phyloP scores from a whole-genome alignment of 2,113 vertebrate species.

The Gopherus evgoodei region DNA sequence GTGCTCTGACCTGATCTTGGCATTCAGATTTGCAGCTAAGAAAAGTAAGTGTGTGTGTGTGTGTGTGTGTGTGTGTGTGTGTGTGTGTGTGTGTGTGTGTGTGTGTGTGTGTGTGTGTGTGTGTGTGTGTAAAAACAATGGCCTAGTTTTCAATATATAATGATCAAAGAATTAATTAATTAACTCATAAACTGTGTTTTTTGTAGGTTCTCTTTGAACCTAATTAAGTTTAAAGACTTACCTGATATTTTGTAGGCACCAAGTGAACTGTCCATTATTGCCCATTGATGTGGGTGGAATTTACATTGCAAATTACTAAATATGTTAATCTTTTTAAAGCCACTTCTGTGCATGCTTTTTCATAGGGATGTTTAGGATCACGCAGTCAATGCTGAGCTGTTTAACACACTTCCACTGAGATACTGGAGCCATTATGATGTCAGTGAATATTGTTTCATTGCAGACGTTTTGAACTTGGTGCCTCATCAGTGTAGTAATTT shows the following conservation, averaged over 20 bases:
- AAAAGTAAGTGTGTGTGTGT: too few relatives aligned
- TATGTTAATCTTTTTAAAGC: background rate
- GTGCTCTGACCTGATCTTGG: background rate
- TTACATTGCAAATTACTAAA: rapidly evolving
- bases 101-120: too few relatives aligned
- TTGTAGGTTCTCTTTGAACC: background rate
- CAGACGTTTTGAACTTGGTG: background rate
- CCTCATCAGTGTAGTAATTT: background rate
- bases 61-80: too few relatives aligned
- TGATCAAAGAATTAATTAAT: background rate
- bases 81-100: too few relatives aligned
- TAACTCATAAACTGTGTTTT: background rate
- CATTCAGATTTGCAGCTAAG: background rate
- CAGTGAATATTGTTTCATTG: background rate
- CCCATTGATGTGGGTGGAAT: background rate
- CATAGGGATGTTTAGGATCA: background rate
- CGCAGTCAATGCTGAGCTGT: rapidly evolving
- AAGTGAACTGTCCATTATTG: background rate
- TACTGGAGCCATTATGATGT: background rate
- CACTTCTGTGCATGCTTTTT: background rate
- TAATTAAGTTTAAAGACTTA: background rate
- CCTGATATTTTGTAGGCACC: background rate
- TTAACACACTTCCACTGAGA: background rate
- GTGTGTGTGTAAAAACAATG: too few relatives aligned
- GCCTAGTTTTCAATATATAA: too few relatives aligned